A percentile compares a stretch with the other conserved stretches of the same genome.
Conservation (phyloP, 2,797 vertebrate species). For the Sphenopsis melanotis region DNA sequence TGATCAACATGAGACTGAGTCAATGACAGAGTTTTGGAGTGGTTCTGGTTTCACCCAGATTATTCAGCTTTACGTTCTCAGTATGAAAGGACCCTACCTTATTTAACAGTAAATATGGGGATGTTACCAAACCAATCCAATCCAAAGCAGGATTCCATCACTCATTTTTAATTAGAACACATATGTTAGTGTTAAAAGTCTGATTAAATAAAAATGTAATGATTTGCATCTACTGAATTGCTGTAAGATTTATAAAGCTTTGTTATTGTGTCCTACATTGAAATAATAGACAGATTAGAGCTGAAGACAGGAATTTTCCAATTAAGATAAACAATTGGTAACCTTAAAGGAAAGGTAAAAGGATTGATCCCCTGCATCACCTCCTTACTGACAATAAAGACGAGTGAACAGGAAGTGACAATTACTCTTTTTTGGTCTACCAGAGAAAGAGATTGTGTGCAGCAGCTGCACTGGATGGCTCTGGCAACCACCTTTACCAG, state of each 20-base stretch:
- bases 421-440: background rate
- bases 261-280: background rate
- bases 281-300: slow-evolving; percentile 21
- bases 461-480: background rate
- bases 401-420: background rate
- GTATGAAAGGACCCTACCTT: background rate
- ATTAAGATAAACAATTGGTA: background rate
- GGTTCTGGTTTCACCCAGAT: background rate
- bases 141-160: background rate
- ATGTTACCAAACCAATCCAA: background rate
- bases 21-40: background rate
- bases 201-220: background rate
- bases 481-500: background rate
- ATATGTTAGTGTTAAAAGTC: background rate
- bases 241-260: background rate
- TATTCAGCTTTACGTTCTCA: background rate
- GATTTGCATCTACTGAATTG: background rate
- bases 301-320: background rate
- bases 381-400: background rate
- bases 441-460: background rate
- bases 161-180: background rate
- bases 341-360: background rate
- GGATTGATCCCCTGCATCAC: background rate
- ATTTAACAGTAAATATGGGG: background rate
- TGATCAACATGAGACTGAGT: background rate